Base-by-base conservation (phyloP, 2,888 invertebrate species). In the Blastobasis adustella region DNA sequence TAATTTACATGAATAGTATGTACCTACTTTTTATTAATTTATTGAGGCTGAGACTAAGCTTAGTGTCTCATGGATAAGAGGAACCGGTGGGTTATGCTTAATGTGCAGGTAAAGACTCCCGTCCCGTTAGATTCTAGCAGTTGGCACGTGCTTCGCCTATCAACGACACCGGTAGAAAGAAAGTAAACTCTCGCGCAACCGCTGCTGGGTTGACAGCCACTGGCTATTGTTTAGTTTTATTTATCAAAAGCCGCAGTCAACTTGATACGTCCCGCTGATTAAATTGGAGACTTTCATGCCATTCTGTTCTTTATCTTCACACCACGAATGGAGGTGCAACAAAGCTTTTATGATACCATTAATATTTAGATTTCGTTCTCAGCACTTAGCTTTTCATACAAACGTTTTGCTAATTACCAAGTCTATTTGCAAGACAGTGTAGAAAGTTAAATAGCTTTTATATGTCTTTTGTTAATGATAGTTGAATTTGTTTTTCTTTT, bases 141-240 rank as follows among this genome's bases (percentile, higher is more conserved):
- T 58, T 56, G 60, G 68, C 71, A 74, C 84, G 85, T 84, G 84
- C 72, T 73, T 57, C 67, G 83, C 77, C 72, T 85, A 71, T 67
- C 60, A 80, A 82, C 76, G 74, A 72, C 73, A 74, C 63, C 67
- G 57, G 61, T 44, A 44, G 5, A 64, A 82, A 81, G 82, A 83
- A 84, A 83, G 83, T 78, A 76, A 80, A 76, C 78, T 82, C 76
- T 79, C 79, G 69, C 67, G 62, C 58, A 58, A 58, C 62, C 63
- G 50, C 58, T 55, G 54, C 54, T 60, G 63, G 51, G 50, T 65
- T 65, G 64, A 68, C 66, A 61, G 56, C 60, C 57, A 62, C 57
- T 61, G 61, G 67, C 66, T 60, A 62, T 58, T 52, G 65, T 57
- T 69, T 74, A 72, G 69, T 74, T 66, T 66, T 64, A 53, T 62